Evolutionary conservation across 1,140 invertebrate species (phyloP), one percentile per base, ranked within the genome.

Genomic region (Trachymyrmex cornetzi): DNA sequence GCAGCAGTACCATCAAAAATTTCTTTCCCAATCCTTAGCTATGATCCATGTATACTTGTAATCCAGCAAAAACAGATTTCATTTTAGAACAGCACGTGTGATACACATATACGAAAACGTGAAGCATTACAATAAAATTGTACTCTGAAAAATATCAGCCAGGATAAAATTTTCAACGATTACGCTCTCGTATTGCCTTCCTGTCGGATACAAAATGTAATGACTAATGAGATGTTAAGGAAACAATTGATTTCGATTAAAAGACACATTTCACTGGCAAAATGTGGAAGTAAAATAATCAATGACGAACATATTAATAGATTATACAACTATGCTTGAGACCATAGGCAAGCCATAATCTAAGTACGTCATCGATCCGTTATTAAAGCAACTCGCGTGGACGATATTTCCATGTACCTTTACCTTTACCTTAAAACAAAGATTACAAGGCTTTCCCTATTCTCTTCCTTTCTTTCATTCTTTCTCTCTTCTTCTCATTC

Each of bases 301-400:
- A 75, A 89, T 79, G 87, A 81, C 77, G 72, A 44, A 77, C 66
- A 72, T 71, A 72, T 90, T 86, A 88, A 81, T 71, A 85, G 81
- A 90, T 91, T 90, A 90, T 86, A 91, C 77, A 90, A 91, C 82
- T 90, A 90, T 88, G 84, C 89, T 90, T 88, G 77, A 88, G 77
- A 90, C 86, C 77, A 91, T 90, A 90, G 81, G 86, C 89, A 91
- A 91, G 87, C 89, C 87, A 91, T 91, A 86, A 90, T 91, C 87
- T 91, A 91, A 91, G 89, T 91, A 91, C 89, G 87, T 91, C 72
- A 86, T 77, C 72, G 59, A 71, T 80, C 81, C 48, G 24, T 81
- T 69, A 77, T 89, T 90, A 75, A 89, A 87, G 69, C 69, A 67
- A 89, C 24, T 84, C 80, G 85, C 86, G 75, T 71, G 38, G 71